These are phyloP conservation scores for Piaya cayana DNA, from an alignment of 2,113 vertebrate species.

Conservation along the genomic window DNA sequence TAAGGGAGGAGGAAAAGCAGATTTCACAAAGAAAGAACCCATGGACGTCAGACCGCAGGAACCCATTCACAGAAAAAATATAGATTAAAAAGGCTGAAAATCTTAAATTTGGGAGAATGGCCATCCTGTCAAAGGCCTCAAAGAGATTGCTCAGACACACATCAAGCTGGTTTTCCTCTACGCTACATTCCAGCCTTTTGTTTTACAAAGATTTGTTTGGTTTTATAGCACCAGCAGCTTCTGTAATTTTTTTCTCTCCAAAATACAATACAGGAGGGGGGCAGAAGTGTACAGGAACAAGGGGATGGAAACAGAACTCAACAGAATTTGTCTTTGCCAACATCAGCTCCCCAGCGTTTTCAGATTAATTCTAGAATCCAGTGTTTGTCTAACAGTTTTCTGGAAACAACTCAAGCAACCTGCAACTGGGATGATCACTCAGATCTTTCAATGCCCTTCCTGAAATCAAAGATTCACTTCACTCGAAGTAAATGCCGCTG, in stretches of 20 bases:
- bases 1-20: neutral
- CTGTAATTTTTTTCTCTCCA: neutral
- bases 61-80: neutral
- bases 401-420: neutral
- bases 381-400: neutral
- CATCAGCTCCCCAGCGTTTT: neutral
- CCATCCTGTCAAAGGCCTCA: neutral
- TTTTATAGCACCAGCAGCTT: neutral
- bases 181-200: too few species aligned
- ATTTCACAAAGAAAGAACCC: neutral
- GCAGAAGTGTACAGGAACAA: neutral
- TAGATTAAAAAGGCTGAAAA: neutral
- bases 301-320: fast-evolving
- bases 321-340: neutral
- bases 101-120: neutral
- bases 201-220: neutral
- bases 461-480: neutral
- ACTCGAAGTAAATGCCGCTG: neutral
- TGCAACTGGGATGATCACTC: neutral
- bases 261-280: neutral
- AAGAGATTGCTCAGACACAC: neutral
- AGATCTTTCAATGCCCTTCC: neutral
- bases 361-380: neutral
- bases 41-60: neutral
- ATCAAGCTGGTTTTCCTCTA: neutral